Evolutionary conservation across 2,888 invertebrate species (phyloP).

Genomic region (Bugulina stolonifera): DNA sequence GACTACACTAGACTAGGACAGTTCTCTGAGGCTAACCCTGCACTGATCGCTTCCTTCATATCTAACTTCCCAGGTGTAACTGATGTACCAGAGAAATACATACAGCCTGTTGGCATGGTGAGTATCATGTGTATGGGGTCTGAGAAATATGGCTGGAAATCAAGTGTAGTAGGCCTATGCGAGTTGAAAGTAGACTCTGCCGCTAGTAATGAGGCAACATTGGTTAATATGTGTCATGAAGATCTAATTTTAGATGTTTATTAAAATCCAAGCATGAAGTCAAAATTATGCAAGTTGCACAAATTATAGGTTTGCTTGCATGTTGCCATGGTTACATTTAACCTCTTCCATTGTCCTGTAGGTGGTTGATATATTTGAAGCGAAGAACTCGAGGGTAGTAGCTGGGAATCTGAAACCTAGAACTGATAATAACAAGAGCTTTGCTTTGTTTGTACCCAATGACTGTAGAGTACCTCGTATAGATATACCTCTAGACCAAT

Average conservation of each 20-base stretch:
- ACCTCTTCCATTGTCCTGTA: constrained; percentile 35
- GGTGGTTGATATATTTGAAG: constrained; percentile 71
- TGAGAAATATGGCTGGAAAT: no score
- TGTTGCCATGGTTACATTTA: no score
- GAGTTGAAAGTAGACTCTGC: no score
- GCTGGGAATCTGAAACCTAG: constrained; percentile 66
- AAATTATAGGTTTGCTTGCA: no score
- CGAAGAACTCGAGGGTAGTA: constrained; percentile 67
- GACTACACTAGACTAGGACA: not conserved
- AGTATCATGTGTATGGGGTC: no score
- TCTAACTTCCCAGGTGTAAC: not conserved
- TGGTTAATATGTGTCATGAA: no score
- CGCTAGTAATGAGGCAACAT: no score
- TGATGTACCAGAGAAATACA: constrained; percentile 39
- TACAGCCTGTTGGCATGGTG: constrained; percentile 54
- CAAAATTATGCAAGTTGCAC: no score
- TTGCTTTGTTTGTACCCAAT: constrained; percentile 69
- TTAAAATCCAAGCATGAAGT: no score
- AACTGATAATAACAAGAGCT: constrained; percentile 59
- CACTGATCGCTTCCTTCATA: not conserved
- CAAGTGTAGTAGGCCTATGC: no score
- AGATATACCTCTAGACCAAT: constrained; percentile 63
- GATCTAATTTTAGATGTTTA: no score
- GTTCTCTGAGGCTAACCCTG: not conserved
- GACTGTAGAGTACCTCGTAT: constrained; percentile 74